Base-by-base conservation (phyloP, 1,140 invertebrate genomes). In the Aphelenchoides besseyi region DNA sequence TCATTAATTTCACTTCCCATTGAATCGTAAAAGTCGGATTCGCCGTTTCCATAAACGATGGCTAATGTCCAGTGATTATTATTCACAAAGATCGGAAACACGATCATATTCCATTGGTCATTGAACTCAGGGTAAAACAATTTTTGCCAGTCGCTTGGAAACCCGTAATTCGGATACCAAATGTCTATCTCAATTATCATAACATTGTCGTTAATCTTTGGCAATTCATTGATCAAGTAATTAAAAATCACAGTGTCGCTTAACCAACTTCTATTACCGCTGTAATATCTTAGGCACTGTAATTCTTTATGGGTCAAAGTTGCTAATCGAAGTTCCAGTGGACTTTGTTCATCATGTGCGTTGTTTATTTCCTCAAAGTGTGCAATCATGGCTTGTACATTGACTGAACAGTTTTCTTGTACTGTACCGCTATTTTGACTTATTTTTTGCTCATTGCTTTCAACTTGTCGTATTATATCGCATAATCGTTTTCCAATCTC, bases 41-140 rank as follows among this genome's bases (percentile, higher is more conserved):
- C n/a, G 5, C 37, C 37, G n/a, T 41, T 41, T 8, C 37, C 5
- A 41, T 41, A 5, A 41, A n/a, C 37, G n/a, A 41, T 41, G 5
- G n/a, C 37, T 41, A 41, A 41, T 41, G 37, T 41, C 37, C 37
- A 41, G 37, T 41, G 37, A 41, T 41, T 41, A 41, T 41, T 41
- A n/a, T 41, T 41, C n/a, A 41, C 37, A 41, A 41, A 41, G 5
- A 41, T 41, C 37, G 37, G 37, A n/a, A 41, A 41, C 5, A 41
- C 5, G 5, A 41, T 8, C 37, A 8, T 41, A 8, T 5, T 41
- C 37, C 37, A 41, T 5, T 41, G 5, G 5, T 41, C 37, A 41
- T 41, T 41, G n/a, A 8, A 41, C 37, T 41, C n/a, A 5, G 37
- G 37, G 37, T 41, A 41, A 41, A 41, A 41, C 5, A 41, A 8